These are phyloP conservation scores for Pseudocheirus occidentalis DNA, from an alignment of 2,797 vertebrate genomes.

Conservation along the genomic window DNA sequence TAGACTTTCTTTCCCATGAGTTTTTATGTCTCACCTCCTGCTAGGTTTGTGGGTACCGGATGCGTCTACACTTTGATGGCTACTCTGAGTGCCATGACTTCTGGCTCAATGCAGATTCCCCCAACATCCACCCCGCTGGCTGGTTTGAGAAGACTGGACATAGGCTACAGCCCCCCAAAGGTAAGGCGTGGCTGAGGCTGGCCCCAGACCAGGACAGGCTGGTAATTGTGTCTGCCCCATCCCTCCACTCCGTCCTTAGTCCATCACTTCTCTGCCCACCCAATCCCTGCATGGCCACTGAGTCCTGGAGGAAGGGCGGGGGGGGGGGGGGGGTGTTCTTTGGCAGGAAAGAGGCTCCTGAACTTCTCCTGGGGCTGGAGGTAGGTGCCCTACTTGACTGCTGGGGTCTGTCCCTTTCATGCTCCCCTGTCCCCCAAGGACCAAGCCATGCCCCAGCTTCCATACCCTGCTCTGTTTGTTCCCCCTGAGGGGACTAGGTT, in stretches of 20 bases:
- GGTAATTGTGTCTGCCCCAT: neutral
- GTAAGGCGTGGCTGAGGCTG: conserved; percentile 81
- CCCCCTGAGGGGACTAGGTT: conserved; percentile 88
- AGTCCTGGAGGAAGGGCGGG: neutral
- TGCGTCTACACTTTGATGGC: conserved; percentile 98
- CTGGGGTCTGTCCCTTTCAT: neutral
- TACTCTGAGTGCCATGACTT: conserved; percentile 98
- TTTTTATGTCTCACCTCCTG: conserved; percentile 5
- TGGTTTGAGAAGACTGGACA: conserved; percentile 97
- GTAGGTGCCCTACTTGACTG: neutral
- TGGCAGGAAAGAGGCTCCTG: neutral
- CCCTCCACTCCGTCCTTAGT: neutral
- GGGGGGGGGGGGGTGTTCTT: neutral
- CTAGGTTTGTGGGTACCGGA: conserved; percentile 95
- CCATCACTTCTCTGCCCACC: neutral
- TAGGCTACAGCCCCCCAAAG: conserved; percentile 97
- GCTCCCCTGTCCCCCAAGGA: neutral
- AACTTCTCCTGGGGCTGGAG: conserved; percentile 4
- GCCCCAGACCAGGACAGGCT: neutral
- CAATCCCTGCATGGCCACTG: neutral
- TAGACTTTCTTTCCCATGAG: neutral
- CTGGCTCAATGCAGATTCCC: conserved; percentile 96
- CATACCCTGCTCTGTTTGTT: conserved; percentile 64
- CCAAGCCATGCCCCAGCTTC: conserved; percentile 20
- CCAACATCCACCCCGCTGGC: conserved; percentile 93